Percentiles rank a stretch among this genome's conserved stretches.
These are phyloP conservation scores for Theodoxus fluviatilis DNA, from an alignment of 2,888 invertebrate species.

Conservation along the genomic window DNA sequence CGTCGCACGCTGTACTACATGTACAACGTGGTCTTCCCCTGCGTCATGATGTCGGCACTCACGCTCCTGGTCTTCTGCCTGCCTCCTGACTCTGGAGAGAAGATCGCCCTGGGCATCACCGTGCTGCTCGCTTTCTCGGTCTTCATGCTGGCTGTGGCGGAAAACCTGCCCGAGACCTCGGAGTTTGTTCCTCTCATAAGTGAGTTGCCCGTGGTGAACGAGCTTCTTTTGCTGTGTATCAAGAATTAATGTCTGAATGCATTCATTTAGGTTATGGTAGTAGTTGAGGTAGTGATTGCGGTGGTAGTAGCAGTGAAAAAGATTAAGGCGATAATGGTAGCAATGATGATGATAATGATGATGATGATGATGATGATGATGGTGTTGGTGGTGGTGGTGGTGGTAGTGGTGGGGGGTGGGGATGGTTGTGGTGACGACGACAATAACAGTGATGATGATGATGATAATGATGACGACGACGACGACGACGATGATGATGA, in stretches of 20 bases:
- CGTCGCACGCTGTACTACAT: slow-evolving; percentile 68
- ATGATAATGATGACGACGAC: neutral
- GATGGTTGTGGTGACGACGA: neutral
- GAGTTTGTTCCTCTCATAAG: slow-evolving; percentile 71
- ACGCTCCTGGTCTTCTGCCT: slow-evolving; percentile 70
- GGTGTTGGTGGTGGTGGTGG: slow-evolving; percentile 1
- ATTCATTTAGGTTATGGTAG: too few relatives aligned
- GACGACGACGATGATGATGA: slow-evolving; percentile 5
- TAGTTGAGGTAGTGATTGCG: neutral
- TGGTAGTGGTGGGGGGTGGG: neutral
- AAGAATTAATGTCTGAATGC: too few relatives aligned
- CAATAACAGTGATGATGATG: neutral
- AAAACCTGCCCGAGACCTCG: slow-evolving; percentile 71
- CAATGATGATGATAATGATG: slow-evolving; percentile 23
- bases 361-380: slow-evolving; percentile 14
- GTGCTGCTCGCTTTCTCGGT: slow-evolving; percentile 71
- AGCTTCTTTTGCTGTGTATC: neutral
- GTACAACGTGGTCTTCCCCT: slow-evolving; percentile 71
- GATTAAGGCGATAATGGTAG: slow-evolving; percentile 1
- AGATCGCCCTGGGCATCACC: slow-evolving; percentile 70
- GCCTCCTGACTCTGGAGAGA: slow-evolving; percentile 70
- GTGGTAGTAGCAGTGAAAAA: neutral
- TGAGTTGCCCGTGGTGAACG: slow-evolving; percentile 47
- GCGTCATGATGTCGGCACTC: slow-evolving; percentile 73
- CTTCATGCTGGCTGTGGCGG: slow-evolving; percentile 71